phyloP scores from a whole-genome alignment of 1,140 invertebrate genomes.

The Bemisia tabaci region DNA sequence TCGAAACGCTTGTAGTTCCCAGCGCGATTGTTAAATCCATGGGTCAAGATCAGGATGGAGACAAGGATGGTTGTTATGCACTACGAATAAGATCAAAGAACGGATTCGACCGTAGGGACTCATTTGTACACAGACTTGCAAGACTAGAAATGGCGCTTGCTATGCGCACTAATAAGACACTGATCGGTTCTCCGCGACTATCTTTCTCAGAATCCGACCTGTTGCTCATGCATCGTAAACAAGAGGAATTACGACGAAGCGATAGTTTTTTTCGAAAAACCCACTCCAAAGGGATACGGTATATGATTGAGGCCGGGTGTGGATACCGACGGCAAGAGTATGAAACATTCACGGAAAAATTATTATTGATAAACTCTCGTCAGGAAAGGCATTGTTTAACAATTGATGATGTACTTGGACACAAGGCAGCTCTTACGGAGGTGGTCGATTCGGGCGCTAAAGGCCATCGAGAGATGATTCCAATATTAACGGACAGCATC shows the following conservation, averaged over 20 bases:
- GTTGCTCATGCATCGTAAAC: neutral
- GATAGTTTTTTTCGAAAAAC: neutral
- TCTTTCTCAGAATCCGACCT: neutral
- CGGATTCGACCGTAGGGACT: neutral
- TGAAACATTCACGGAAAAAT: neutral
- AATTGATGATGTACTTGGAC: neutral
- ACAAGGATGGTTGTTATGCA: neutral
- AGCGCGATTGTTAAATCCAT: neutral
- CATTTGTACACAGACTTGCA: neutral
- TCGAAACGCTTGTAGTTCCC: neutral
- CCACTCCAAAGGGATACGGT: neutral
- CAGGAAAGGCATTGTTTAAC: neutral
- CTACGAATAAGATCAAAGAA: neutral
- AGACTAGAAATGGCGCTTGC: neutral
- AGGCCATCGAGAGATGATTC: neutral
- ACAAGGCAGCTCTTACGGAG: neutral
- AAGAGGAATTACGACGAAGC: neutral
- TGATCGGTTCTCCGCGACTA: neutral
- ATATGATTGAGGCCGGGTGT: neutral
- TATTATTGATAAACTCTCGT: neutral
- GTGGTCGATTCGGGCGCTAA: neutral
- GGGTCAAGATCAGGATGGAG: neutral
- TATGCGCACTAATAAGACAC: neutral
- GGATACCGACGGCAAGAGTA: neutral
- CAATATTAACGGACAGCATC: neutral